Base-by-base conservation (phyloP, 2,888 invertebrate species). In the Achlya flavicornis region DNA sequence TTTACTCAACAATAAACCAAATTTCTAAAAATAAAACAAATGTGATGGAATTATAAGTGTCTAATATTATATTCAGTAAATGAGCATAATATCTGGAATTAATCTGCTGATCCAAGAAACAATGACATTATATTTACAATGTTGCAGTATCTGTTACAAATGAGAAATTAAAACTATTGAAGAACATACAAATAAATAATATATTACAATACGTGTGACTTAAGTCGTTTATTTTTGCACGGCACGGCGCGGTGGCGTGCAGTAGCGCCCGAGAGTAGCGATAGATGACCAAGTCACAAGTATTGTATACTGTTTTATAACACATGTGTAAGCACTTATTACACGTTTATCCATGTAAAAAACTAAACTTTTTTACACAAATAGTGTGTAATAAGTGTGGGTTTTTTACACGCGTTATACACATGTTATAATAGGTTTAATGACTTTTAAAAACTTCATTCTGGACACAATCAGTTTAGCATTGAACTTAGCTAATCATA, bases 1-100 rank as follows among this genome's bases (percentile, higher is more conserved):
- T 71, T 66, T 69, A 62, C 58, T 70, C 61, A 61, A 58, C 10
- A n/a, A 46, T n/a, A 64, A 63, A 70, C 61, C 68, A 66, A 61
- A 69, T 62, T 63, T 43, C 3, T 62, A 65, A 67, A 74, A 84
- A 83, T 81, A 73, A 83, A 86, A 86, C 78, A 74, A 80, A 70
- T 67, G 66, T 64, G 68, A 70, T 76, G 74, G 78, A 84, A 81
- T 82, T 75, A 79, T 84, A 80, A 81, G 71, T 76, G 66, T 77
- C 82, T 84, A 82, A 80, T 80, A 77, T 83, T 80, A 83, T 79
- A 80, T 82, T 86, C 77, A 79, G 81, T 82, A 84, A 83, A 84
- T 87, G 85, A 87, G 87, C 87, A 86, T 85, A 79, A 77, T 77
- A 77, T 77, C 74, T 85, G 85, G 85, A 85, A 85, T 85, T 76